Evolutionary conservation across 1,140 invertebrate genomes (phyloP), one percentile per base, ranked within the genome.

Genomic region (Mercenaria mercenaria): DNA sequence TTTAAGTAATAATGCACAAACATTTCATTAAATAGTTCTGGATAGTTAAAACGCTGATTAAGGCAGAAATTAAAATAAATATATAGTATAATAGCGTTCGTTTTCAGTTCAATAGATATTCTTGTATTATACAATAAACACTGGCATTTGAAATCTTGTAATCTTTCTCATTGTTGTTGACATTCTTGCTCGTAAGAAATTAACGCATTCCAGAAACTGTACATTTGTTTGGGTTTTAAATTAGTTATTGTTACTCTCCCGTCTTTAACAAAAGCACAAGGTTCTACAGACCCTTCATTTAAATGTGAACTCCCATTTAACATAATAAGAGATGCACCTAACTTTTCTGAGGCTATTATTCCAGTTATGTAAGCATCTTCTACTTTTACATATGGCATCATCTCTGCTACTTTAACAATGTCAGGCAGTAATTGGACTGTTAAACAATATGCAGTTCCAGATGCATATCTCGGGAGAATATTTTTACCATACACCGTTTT

Each of bases 281-380:
- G 64, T 15, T 67, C 32, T 10, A 32, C 10, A 29, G 32, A 32
- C 6, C 18, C 32, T 15, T 29, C 29, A 15, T 11, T 67, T 32
- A 26, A 67, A 67, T 67, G n/a, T 32, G 64, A 67, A 67, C n/a
- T 34, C 18, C 32, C 32, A 67, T 32, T 34, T 18, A 67, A 67
- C 64, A 15, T 26, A 2, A 67, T 29, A 32, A 67, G 32, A 26
- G 11, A 11, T 11, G 64, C 64, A 10, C 64, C 64, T 32, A 67
- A 67, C 6, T 32, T 67, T 29, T 32, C 11, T 32, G n/a, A 26
- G 10, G 81, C 81, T 26, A 67, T 15, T 32, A 67, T 67, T 4
- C 74, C 74, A 4, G 74, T 77, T 0, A 77, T n/a, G 26, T 41
- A 77, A 1, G 37, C 74, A 43, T 77, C 74, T 47, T 77, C 74